Evolutionary conservation across 2,113 vertebrate genomes (phyloP).

Genomic region (Chinchilla lanigera): DNA sequence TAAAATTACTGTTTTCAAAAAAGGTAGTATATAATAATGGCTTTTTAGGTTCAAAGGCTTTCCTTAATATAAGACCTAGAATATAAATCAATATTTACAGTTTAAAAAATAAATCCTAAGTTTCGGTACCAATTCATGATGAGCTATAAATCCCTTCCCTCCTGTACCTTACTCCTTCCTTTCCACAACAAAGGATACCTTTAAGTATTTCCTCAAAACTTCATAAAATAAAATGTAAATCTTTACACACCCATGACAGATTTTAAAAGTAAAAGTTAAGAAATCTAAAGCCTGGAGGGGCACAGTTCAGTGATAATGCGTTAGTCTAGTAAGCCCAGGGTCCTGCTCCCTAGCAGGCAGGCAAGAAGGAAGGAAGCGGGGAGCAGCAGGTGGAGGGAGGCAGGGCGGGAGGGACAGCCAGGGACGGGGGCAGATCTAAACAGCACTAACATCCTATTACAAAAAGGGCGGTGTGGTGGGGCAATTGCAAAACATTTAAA

Average conservation of each 20-base stretch:
- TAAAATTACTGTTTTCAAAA: constrained; percentile 39
- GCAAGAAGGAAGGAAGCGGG: neutral
- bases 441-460: constrained; percentile 4
- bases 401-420: neutral
- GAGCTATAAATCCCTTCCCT: constrained; percentile 28
- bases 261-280: constrained; percentile 44
- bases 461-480: neutral
- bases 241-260: neutral
- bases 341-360: neutral
- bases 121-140: neutral
- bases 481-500: constrained; percentile 16
- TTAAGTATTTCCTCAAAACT: constrained; percentile 48
- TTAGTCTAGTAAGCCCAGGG: neutral
- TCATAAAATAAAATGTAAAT: constrained; percentile 29
- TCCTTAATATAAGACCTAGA: constrained; percentile 20
- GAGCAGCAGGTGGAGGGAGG: neutral
- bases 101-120: constrained; percentile 46
- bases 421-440: neutral
- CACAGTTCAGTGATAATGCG: neutral
- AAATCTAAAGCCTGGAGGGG: neutral
- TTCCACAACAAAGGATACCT: constrained; percentile 16
- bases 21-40: neutral
- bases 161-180: neutral
- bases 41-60: neutral
- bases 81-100: constrained; percentile 51